Percentiles rank a stretch among this genome's conserved stretches.
Conservation (phyloP, 2,113 vertebrate genomes). For the Bucco capensis region DNA sequence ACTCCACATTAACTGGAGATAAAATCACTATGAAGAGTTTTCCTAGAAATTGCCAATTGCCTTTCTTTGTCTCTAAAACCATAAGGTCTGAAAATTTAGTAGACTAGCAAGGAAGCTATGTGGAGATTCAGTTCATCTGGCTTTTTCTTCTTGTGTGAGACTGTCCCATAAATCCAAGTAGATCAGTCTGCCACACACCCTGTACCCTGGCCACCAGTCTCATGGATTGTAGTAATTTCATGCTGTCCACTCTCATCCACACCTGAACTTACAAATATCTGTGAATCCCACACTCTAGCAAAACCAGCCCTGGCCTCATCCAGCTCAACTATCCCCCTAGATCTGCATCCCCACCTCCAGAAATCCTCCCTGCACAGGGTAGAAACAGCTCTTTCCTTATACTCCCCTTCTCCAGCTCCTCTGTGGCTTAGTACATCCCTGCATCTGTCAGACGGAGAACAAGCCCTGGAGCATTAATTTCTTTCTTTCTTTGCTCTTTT, state of each 20-base stretch:
- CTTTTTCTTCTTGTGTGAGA: neutral
- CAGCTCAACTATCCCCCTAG: neutral
- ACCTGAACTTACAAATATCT: neutral
- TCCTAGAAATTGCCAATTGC: neutral
- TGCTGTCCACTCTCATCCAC: neutral
- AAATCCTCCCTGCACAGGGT: neutral
- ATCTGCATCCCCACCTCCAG: neutral
- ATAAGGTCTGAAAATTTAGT: neutral
- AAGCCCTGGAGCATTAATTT: neutral
- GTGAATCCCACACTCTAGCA: neutral
- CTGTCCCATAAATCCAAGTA: neutral
- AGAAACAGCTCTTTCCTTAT: neutral
- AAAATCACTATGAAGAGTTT: neutral
- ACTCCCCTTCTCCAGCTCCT: neutral
- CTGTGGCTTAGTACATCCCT: neutral
- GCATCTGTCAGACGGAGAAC: neutral
- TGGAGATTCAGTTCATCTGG: neutral
- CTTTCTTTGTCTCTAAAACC: neutral
- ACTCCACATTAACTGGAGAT: neutral
- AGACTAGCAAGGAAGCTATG: neutral
- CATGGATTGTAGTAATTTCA: neutral
- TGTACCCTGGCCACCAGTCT: neutral
- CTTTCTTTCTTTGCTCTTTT: accelerated
- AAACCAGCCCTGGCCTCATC: neutral
- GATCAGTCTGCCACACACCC: neutral